phyloP scores from a whole-genome alignment of 2,888 invertebrate genomes.

The Liposcelis brunnea region DNA sequence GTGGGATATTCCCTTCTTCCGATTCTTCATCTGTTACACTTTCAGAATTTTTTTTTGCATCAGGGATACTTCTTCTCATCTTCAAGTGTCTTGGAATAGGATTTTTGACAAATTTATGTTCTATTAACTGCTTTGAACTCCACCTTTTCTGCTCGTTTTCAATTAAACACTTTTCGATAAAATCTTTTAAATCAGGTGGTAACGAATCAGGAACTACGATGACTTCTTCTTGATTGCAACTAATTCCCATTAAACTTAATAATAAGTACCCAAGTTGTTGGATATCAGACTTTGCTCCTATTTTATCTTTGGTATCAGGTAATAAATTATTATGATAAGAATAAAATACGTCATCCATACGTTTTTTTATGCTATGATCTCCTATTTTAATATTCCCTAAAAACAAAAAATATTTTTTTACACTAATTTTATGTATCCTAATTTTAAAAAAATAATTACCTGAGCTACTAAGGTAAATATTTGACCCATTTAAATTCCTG shows the following conservation, averaged over 20 bases:
- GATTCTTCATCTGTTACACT: neutral
- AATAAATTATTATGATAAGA: slow-evolving; percentile 23
- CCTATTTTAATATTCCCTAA: slow-evolving; percentile 38
- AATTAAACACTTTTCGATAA: slow-evolving; percentile 42
- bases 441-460: slow-evolving; percentile 26
- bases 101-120: slow-evolving; percentile 52
- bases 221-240: slow-evolving; percentile 29
- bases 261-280: slow-evolving; percentile 52
- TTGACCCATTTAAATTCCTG: slow-evolving; percentile 57
- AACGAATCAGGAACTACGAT: slow-evolving; percentile 37
- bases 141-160: slow-evolving; percentile 28
- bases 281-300: slow-evolving; percentile 54
- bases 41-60: neutral
- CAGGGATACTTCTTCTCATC: too few relatives aligned
- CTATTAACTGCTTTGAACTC: slow-evolving; percentile 56
- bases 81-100: slow-evolving; percentile 21
- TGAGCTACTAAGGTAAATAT: slow-evolving; percentile 49
- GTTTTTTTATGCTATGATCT: slow-evolving; percentile 52
- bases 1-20: neutral
- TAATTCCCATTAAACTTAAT: slow-evolving; percentile 42
- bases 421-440: too few relatives aligned
- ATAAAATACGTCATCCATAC: slow-evolving; percentile 38
- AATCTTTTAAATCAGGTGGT: slow-evolving; percentile 47
- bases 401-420: slow-evolving; percentile 18
- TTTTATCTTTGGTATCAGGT: slow-evolving; percentile 28